phyloP scores from a whole-genome alignment of 2,113 vertebrate genomes.

The Rhegmatorhina hoffmannsi region DNA sequence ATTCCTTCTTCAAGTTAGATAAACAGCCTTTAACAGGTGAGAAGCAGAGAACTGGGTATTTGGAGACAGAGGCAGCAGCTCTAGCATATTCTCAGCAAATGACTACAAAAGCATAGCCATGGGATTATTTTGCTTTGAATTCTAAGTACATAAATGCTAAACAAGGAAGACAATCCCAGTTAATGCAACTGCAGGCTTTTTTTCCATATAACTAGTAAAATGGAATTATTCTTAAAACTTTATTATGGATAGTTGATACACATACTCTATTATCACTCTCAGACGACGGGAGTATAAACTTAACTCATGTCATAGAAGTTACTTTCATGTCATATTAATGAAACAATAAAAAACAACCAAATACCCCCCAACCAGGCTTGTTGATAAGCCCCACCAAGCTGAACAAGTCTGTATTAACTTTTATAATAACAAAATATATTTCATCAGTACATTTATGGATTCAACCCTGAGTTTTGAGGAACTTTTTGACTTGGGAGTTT shows the following conservation, averaged over 20 bases:
- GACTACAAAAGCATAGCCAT: background rate
- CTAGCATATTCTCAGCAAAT: background rate
- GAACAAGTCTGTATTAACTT: background rate
- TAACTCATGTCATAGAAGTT: background rate
- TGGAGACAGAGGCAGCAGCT: background rate
- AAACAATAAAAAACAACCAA: background rate
- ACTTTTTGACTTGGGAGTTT: background rate
- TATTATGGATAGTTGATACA: background rate
- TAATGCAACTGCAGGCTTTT: background rate
- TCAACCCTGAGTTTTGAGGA: background rate
- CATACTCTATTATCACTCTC: background rate
- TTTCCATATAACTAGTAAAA: background rate
- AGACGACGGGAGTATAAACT: background rate
- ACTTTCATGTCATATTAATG: background rate
- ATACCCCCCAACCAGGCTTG: background rate
- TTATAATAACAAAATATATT: rapidly evolving
- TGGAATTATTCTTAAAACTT: background rate
- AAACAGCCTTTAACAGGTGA: background rate
- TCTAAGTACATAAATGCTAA: background rate
- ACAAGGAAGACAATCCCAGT: background rate
- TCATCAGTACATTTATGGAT: background rate
- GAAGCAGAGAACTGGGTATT: background rate
- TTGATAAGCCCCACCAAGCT: background rate
- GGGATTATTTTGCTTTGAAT: background rate
- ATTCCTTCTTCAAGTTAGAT: background rate